Evolutionary conservation across 2,113 vertebrate genomes (phyloP), one percentile per base, ranked within the genome.

Genomic region (Eclectus roratus): DNA sequence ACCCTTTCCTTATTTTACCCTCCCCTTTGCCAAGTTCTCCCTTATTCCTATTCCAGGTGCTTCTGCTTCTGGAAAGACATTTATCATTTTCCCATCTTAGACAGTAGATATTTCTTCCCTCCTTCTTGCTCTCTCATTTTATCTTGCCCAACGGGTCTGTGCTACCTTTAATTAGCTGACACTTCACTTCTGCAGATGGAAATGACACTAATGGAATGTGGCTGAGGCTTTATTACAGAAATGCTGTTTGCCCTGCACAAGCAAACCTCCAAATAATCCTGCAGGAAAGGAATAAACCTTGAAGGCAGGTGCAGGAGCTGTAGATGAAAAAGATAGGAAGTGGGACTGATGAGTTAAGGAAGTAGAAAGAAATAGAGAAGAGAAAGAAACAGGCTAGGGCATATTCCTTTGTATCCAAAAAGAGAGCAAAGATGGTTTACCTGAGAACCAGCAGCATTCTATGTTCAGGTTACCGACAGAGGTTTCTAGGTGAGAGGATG

Each of bases 121-220:
- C 46, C 64, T 11, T 23, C 85, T 76, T 56, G 74, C 64, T 83
- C 78, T 95, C 95, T 94, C 91, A 83, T 97, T 96, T 94, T 94
- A 89, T 94, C 82, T 97, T 96, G 95, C 97, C 97, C 94, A 89
- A 93, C 85, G 97, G 95, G 93, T 93, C 95, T 93, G 63, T 94
- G 80, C 83, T 97, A 78, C 92, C 96, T 94, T 94, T 96, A 97
- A 97, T 97, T 97, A 97, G 97, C 96, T 97, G 96, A 96, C 97
- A 96, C 88, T 97, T 97, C 86, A 80, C 53, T 97, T 96, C 85
- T 94, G 94, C 83, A 83, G 94, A 94, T 96, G 96, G 93, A 94
- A 97, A 96, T 90, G 96, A 94, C 94, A 90, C 80, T 96, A 93
- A 97, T 93, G 92, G 91, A 97, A 97, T 74, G 87, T 95, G 96